Percentiles rank a stretch among this genome's conserved stretches.
These are phyloP conservation scores for Indri indri DNA, from an alignment of 2,113 vertebrate genomes.

Conservation along the genomic window DNA sequence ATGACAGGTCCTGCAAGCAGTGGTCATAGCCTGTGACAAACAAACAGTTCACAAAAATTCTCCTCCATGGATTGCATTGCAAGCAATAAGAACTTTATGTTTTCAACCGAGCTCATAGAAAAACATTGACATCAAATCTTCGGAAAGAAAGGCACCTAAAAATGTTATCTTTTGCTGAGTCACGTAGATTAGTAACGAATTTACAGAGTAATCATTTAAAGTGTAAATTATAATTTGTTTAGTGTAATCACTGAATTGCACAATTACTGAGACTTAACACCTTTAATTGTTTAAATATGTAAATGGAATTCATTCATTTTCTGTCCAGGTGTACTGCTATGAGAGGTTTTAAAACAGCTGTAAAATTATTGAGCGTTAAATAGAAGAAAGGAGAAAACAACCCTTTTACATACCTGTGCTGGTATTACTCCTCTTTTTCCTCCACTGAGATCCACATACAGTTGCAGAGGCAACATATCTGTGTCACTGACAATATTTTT, in stretches of 20 bases:
- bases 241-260: not conserved
- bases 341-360: not conserved
- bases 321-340: not conserved
- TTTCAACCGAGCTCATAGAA: not conserved
- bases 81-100: not conserved
- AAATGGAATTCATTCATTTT: not conserved
- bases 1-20: slow-evolving; percentile 11
- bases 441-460: not conserved
- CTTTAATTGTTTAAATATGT: slow-evolving; percentile 36
- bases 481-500: not conserved
- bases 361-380: not conserved
- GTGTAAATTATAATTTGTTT: slow-evolving; percentile 38
- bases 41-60: not conserved
- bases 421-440: not conserved
- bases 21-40: slow-evolving; percentile 19
- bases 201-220: not conserved
- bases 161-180: not conserved
- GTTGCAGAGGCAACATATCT: not conserved
- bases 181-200: not conserved
- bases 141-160: not conserved
- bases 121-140: not conserved
- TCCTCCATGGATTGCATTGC: not conserved
- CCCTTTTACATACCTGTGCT: not conserved
- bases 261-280: slow-evolving; percentile 39
- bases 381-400: not conserved